phyloP scores from a whole-genome alignment of 2,797 vertebrate genomes.

The Microctenopoma steveboyesi region DNA sequence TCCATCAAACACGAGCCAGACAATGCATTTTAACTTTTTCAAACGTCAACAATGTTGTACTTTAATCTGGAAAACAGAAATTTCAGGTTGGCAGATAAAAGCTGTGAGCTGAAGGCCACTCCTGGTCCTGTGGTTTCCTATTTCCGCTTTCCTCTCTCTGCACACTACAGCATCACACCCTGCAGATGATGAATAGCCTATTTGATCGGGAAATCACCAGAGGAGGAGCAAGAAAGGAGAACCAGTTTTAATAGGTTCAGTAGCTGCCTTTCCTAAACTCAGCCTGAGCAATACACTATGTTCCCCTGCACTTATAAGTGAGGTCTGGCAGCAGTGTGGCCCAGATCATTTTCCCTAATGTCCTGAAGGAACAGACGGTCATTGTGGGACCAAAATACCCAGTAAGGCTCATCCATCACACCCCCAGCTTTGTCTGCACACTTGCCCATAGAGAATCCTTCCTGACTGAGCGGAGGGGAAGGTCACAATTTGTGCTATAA shows the following conservation, averaged over 20 bases:
- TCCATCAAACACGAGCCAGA: constrained; percentile 33
- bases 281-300: constrained; percentile 35
- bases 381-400: constrained; percentile 50
- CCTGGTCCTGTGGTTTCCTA: constrained; percentile 16
- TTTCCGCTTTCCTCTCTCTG: constrained; percentile 21
- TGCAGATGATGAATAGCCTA: constrained; percentile 66
- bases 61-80: constrained; percentile 43
- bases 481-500: constrained; percentile 62
- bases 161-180: constrained; percentile 54
- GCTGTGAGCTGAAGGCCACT: constrained; percentile 42
- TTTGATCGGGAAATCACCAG: constrained; percentile 66
- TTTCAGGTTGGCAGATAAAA: constrained; percentile 58
- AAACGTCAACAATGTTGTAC: constrained; percentile 21
- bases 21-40: constrained; percentile 32
- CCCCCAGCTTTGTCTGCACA: constrained; percentile 50
- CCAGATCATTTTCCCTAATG: constrained; percentile 71
- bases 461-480: constrained; percentile 44
- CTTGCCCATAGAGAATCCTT: constrained; percentile 46
- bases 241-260: constrained; percentile 64
- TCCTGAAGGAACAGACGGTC: constrained; percentile 62
- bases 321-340: constrained; percentile 60
- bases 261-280: constrained; percentile 54
- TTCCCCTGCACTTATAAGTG: constrained; percentile 58
- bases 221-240: constrained; percentile 47
- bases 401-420: constrained; percentile 73